Conservation (phyloP, 1,140 invertebrate genomes). For the Lethrus apterus region DNA sequence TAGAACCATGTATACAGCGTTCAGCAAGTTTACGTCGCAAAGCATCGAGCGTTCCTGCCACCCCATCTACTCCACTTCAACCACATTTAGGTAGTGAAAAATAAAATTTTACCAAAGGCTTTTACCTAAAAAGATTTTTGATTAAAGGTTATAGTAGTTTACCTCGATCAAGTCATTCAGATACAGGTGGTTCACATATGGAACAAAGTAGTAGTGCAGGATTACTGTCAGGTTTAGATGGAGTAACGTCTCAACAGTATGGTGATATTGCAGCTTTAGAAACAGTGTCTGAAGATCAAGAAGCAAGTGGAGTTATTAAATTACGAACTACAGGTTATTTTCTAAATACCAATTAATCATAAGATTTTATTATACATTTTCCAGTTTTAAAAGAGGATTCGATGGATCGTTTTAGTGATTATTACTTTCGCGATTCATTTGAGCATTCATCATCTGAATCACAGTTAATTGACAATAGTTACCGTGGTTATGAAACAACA, state of each 20-base stretch:
- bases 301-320: slow-evolving; percentile 33
- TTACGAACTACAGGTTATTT: slow-evolving; percentile 35
- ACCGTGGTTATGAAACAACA: slow-evolving; percentile 43
- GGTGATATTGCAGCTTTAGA: slow-evolving; percentile 40
- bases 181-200: slow-evolving; percentile 50
- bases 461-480: slow-evolving; percentile 49
- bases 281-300: slow-evolving; percentile 41
- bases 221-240: slow-evolving; percentile 44
- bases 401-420: slow-evolving; percentile 49
- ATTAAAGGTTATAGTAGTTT: slow-evolving; percentile 71
- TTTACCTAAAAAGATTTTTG: slow-evolving; percentile 8
- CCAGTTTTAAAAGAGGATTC: slow-evolving; percentile 38
- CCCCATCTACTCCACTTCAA: slow-evolving; percentile 70
- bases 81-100: slow-evolving; percentile 48
- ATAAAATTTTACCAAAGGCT: background rate
- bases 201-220: slow-evolving; percentile 47
- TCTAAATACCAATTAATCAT: background rate
- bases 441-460: slow-evolving; percentile 71
- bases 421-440: slow-evolving; percentile 66
- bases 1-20: slow-evolving; percentile 52
- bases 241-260: slow-evolving; percentile 36
- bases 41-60: slow-evolving; percentile 75
- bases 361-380: slow-evolving; percentile 13
- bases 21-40: slow-evolving; percentile 60
- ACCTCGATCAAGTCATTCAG: slow-evolving; percentile 71